These are phyloP conservation scores for Oxygymnocypris stewartii DNA, from an alignment of 2,113 vertebrate genomes.

Conservation along the genomic window DNA sequence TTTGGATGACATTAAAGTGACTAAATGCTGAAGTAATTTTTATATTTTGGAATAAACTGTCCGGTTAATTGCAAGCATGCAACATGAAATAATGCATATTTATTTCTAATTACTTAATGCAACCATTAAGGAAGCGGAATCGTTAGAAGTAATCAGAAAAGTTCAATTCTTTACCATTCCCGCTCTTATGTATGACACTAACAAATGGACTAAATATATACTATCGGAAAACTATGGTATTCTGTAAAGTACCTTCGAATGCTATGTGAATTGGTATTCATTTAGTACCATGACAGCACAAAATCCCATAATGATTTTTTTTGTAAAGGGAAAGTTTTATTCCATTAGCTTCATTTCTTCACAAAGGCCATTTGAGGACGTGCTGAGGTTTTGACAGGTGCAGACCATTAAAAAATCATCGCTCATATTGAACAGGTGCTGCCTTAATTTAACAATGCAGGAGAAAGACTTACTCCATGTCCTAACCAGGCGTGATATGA, in stretches of 20 bases:
- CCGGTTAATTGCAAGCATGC: no score
- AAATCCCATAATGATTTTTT: no score
- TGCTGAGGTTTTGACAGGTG: background rate
- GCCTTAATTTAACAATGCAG: background rate
- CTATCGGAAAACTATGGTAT: background rate
- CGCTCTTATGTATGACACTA: background rate
- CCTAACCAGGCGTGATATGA: background rate
- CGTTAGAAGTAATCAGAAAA: background rate
- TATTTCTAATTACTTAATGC: no score
- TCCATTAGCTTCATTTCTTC: background rate
- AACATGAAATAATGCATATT: no score
- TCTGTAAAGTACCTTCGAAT: background rate
- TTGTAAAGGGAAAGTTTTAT: background rate
- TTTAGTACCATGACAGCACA: background rate
- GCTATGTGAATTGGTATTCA: background rate
- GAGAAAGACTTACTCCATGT: conserved; percentile 2
- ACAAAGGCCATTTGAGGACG: background rate
- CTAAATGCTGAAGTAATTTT: no score
- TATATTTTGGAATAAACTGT: no score
- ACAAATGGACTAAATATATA: background rate
- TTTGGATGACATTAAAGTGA: no score
- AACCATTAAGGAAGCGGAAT: background rate
- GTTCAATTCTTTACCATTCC: background rate
- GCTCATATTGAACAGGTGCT: background rate
- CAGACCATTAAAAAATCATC: background rate